Evolutionary conservation across 2,888 invertebrate genomes (phyloP), one percentile per base, ranked within the genome.

Genomic region (Xestia xanthographa): DNA sequence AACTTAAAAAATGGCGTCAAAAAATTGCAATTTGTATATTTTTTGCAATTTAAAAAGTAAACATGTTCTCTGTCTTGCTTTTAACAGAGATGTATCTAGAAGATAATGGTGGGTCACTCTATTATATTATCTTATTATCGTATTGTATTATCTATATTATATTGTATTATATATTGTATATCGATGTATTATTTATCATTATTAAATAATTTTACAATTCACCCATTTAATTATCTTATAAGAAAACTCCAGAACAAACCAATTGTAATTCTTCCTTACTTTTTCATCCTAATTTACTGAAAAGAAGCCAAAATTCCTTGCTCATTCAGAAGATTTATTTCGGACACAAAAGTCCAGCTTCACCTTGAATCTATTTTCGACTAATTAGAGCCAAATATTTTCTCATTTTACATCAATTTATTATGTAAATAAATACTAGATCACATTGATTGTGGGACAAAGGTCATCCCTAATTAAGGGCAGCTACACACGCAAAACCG

Each of bases 401-500:
- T 69, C 41, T 84, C 76, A 80, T 81, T 77, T 83, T 73, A 50
- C 17, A 53, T 17, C n/a, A 80, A 80, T 88, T 81, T 81, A 83
- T 82, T 81, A 80, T 72, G 74, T 74, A 83, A 87, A 86, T 82
- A 86, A 83, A 84, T 70, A 66, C 77, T 69, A 75, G 76, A 77
- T 79, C 56, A 60, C 77, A 76, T 85, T 80, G 77, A 85, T 82
- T 86, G 60, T 80, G 70, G 72, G 53, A 74, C 66, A 77, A 79
- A 85, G 84, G 82, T 78, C 85, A 43, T 75, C 63, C 70, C 74
- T 87, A 89, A 88, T 89, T 89, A 88, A 87, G 80, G 76, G 53
- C 56, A 53, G 77, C 69, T 83, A 85, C 78, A 80, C 87, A 87
- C 83, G 86, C 86, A 72, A 85, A 72, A 77, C 70, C 60, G 56